phyloP scores from a whole-genome alignment of 1,140 invertebrate species.

The Sycobia sp. region DNA sequence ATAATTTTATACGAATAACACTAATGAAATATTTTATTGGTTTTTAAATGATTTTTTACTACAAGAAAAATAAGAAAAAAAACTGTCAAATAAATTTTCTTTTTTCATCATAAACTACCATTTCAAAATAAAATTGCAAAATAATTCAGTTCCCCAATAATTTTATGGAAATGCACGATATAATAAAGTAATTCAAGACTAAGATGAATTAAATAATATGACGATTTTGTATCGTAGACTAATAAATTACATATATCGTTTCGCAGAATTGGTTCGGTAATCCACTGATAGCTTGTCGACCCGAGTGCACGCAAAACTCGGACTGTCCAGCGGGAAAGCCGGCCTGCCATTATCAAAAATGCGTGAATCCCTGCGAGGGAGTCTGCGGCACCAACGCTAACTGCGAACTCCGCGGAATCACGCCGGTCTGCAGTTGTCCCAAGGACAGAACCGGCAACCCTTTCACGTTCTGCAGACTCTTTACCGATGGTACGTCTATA shows the following conservation, averaged over 20 bases:
- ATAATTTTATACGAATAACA: no score
- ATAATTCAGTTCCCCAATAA: no score
- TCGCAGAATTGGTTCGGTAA: constrained; percentile 75
- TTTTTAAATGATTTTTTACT: no score
- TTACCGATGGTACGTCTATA: constrained; percentile 75
- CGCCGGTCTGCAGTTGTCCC: constrained; percentile 83
- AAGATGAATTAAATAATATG: no score
- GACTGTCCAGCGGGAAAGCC: constrained; percentile 79
- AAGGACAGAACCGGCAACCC: constrained; percentile 86
- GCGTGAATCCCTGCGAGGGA: constrained; percentile 79
- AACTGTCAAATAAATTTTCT: no score
- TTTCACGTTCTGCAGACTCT: constrained; percentile 79
- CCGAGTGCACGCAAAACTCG: constrained; percentile 74
- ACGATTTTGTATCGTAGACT: not conserved
- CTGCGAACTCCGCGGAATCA: constrained; percentile 76
- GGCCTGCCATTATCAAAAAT: constrained; percentile 80
- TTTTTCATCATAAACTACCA: no score
- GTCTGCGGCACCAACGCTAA: constrained; percentile 82
- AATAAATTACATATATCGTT: no score
- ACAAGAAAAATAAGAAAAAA: no score
- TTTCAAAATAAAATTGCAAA: no score
- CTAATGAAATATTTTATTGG: no score
- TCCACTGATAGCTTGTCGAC: constrained; percentile 72
- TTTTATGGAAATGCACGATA: no score
- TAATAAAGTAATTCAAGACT: no score